Percentiles rank a stretch among this genome's conserved stretches.
These are phyloP conservation scores for Trimorus sp. DNA, from an alignment of 2,888 invertebrate genomes.

Conservation along the genomic window DNA sequence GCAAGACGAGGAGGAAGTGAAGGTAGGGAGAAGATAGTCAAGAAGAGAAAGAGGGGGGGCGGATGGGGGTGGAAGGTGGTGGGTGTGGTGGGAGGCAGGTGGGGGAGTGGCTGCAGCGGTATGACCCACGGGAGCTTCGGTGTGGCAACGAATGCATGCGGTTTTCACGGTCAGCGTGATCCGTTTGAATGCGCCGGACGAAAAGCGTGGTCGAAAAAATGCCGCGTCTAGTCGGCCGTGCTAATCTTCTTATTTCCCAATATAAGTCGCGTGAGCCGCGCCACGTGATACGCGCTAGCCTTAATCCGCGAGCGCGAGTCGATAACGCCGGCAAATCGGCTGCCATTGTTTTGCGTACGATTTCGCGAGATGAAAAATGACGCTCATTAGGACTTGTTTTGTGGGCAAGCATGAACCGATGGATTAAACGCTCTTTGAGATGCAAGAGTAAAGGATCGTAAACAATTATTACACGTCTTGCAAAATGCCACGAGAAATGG, in stretches of 20 bases:
- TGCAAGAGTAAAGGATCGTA: slow-evolving; percentile 9
- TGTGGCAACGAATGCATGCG: no score
- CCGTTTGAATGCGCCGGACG: neutral
- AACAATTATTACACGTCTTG: slow-evolving; percentile 10
- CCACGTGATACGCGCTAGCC: neutral
- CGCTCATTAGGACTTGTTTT: neutral
- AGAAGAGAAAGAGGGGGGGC: no score
- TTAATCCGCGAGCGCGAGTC: slow-evolving; percentile 23
- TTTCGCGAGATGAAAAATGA: slow-evolving; percentile 4
- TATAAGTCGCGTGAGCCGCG: slow-evolving; percentile 24
- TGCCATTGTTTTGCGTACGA: neutral
- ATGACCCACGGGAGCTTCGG: no score
- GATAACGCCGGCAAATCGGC: slow-evolving; percentile 14
- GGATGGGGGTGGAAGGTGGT: no score
- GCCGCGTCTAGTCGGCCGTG: slow-evolving; percentile 7
- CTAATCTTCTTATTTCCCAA: slow-evolving; percentile 32
- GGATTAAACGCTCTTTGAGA: slow-evolving; percentile 4
- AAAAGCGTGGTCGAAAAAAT: slow-evolving; percentile 14
- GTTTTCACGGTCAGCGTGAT: no score
- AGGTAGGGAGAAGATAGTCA: no score
- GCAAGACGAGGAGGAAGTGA: no score
- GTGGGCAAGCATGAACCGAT: slow-evolving; percentile 7
- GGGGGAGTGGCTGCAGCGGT: no score
- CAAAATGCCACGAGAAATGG: neutral
- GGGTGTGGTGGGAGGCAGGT: no score